Conservation (phyloP, 92 coral and sea anemone species). For the Scolanthus callimorphus region DNA sequence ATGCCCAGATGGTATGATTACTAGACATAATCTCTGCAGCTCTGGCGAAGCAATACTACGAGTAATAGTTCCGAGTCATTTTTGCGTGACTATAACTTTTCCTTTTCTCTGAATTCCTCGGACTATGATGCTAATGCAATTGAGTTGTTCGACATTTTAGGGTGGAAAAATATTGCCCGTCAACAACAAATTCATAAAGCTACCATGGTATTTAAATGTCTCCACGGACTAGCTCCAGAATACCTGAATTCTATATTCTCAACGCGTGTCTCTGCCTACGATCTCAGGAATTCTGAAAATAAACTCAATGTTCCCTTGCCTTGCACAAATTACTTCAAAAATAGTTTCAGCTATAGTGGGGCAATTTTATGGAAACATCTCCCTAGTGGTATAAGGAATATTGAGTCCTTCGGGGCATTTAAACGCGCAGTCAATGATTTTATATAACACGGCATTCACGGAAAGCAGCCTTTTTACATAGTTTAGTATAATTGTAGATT, state of each 20-base stretch:
- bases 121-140: slow-evolving; percentile 26
- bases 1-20: no score
- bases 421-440: slow-evolving; percentile 6
- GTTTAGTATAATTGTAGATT: background rate
- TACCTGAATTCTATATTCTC: slow-evolving; percentile 19
- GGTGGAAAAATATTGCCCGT: slow-evolving; percentile 31
- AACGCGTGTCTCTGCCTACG: slow-evolving; percentile 15
- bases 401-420: slow-evolving; percentile 17
- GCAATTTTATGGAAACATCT: slow-evolving; percentile 28
- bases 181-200: slow-evolving; percentile 24
- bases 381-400: slow-evolving; percentile 16
- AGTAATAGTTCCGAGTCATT: no score
- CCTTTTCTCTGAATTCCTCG: slow-evolving; percentile 12
- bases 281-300: slow-evolving; percentile 46
- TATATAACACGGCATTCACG: slow-evolving; percentile 53
- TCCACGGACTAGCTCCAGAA: slow-evolving; percentile 34
- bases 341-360: slow-evolving; percentile 23
- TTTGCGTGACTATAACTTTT: no score
- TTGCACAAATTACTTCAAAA: slow-evolving; percentile 13
- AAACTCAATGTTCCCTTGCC: slow-evolving; percentile 30
- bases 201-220: slow-evolving; percentile 10
- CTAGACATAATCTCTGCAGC: no score
- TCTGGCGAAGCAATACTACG: no score
- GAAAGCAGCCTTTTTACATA: slow-evolving; percentile 37
- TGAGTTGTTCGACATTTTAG: slow-evolving; percentile 22